These are phyloP conservation scores for Etia nguti DNA, from an alignment of 2,113 vertebrate genomes.

Conservation along the genomic window DNA sequence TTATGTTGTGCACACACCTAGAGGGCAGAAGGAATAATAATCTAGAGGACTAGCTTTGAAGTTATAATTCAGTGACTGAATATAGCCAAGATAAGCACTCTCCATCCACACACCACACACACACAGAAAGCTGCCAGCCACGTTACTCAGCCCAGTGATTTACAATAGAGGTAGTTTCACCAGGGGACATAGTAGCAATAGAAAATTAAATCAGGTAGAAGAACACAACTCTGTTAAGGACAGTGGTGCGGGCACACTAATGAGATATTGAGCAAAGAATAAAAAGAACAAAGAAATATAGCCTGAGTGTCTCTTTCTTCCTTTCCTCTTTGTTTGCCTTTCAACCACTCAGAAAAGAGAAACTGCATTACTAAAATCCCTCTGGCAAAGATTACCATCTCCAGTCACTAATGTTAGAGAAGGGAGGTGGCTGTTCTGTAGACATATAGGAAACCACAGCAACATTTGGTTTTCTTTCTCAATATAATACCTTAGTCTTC, in stretches of 20 bases:
- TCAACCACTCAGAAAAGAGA: conserved; percentile 53
- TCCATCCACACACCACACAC: background rate
- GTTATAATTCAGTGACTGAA: background rate
- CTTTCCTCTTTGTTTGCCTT: conserved; percentile 4
- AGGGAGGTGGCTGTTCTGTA: background rate
- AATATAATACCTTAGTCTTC: background rate
- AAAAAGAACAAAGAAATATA: background rate
- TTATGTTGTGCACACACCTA: background rate
- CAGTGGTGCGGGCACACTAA: conserved; percentile 32
- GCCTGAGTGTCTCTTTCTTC: background rate
- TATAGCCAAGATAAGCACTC: background rate
- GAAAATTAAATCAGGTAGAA: conserved; percentile 63
- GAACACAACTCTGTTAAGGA: conserved; percentile 46
- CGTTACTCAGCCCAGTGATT: background rate
- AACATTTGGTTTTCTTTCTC: background rate
- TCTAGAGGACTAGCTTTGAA: background rate
- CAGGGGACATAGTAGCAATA: conserved; percentile 1
- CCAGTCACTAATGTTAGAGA: conserved; percentile 35
- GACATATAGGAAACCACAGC: background rate
- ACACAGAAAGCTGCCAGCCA: background rate
- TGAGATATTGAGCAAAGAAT: conserved; percentile 44
- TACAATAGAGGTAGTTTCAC: conserved; percentile 1
- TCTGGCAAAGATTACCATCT: conserved; percentile 66
- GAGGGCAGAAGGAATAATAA: background rate
- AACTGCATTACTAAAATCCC: conserved; percentile 61